These are phyloP conservation scores for Rhaphigaster nebulosa DNA, from an alignment of 2,888 invertebrate genomes.

Conservation along the genomic window DNA sequence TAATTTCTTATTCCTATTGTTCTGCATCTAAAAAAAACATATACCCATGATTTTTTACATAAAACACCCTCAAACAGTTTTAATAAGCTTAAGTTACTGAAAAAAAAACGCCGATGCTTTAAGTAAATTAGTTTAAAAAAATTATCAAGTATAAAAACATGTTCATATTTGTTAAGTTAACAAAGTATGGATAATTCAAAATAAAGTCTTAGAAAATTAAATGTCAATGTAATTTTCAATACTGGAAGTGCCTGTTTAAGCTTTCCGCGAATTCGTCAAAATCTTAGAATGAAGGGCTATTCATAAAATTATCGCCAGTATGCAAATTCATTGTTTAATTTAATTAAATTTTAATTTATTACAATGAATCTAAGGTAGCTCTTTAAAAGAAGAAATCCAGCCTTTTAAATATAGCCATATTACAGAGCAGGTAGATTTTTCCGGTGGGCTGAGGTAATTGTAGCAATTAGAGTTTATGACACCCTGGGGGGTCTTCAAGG, in stretches of 20 bases:
- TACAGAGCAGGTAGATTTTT: neutral
- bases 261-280: neutral
- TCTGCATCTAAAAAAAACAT: too few species aligned
- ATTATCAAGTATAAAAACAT: too few species aligned
- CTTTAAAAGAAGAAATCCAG: neutral
- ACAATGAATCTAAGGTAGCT: neutral
- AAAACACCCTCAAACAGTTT: too few species aligned
- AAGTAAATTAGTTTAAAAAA: too few species aligned
- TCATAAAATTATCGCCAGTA: neutral
- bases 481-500: neutral
- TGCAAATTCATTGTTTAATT: neutral
- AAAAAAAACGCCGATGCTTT: too few species aligned
- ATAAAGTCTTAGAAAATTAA: too few species aligned
- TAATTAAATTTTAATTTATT: neutral
- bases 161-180: too few species aligned
- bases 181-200: too few species aligned
- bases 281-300: neutral
- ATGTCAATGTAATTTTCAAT: too few species aligned
- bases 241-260: neutral
- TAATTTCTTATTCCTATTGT: too few species aligned
- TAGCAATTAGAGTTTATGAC: slow-evolving; percentile 33
- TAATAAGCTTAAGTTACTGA: too few species aligned
- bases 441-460: neutral
- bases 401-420: neutral
- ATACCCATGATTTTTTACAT: too few species aligned